These are phyloP conservation scores for Prosopocoilus inquinatus DNA, from an alignment of 2,888 invertebrate species.

Conservation along the genomic window DNA sequence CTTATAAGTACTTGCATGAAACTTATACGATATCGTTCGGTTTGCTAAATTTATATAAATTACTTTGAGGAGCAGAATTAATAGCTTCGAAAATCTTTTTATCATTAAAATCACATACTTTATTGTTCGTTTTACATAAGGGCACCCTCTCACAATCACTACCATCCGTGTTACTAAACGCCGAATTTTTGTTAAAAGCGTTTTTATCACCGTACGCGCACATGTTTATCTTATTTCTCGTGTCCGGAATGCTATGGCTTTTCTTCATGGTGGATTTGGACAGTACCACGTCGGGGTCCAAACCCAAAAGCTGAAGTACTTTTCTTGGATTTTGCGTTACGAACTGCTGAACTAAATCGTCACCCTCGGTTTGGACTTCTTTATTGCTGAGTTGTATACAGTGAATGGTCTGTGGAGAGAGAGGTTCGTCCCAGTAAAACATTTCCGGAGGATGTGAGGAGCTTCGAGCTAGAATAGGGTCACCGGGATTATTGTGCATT, in stretches of 20 bases:
- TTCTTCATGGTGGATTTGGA: slow-evolving; percentile 26
- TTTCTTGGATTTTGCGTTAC: slow-evolving; percentile 71
- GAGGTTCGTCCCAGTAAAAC: slow-evolving; percentile 67
- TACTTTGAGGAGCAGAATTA: slow-evolving; percentile 20
- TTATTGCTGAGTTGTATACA: slow-evolving; percentile 40
- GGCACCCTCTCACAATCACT: background rate
- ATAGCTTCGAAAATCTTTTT: slow-evolving; percentile 32
- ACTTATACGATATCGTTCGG: slow-evolving; percentile 17
- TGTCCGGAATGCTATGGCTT: slow-evolving; percentile 27
- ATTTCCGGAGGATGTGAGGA: slow-evolving; percentile 85
- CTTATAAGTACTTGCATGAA: too few species aligned
- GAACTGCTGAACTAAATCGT: slow-evolving; percentile 62
- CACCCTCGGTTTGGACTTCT: slow-evolving; percentile 64
- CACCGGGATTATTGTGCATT: slow-evolving; percentile 33
- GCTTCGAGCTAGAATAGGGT: slow-evolving; percentile 65
- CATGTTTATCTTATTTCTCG: background rate
- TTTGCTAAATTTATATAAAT: slow-evolving; percentile 31
- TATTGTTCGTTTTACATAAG: slow-evolving; percentile 1
- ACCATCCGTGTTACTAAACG: background rate
- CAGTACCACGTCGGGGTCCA: slow-evolving; percentile 58
- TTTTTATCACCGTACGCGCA: background rate
- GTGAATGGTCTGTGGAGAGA: slow-evolving; percentile 15
- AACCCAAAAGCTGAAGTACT: slow-evolving; percentile 70
- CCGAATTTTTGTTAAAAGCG: background rate
- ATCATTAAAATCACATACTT: slow-evolving; percentile 21